phyloP scores from a whole-genome alignment of 2,888 invertebrate species.

The Melanargia galathea region DNA sequence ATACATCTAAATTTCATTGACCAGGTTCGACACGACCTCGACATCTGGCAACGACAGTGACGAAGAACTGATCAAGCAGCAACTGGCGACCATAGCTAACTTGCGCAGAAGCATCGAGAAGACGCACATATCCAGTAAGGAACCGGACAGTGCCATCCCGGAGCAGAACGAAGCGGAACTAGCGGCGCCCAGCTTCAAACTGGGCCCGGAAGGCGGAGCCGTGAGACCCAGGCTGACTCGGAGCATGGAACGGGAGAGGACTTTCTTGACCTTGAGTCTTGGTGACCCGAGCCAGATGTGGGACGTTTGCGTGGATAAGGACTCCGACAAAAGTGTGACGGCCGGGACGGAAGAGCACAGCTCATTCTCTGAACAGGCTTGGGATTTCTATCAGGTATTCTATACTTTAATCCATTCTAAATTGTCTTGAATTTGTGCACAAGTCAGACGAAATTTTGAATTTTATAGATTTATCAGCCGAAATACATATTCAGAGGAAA shows the following conservation, averaged over 20 bases:
- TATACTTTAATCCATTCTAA: not conserved
- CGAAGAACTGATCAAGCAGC: conserved; percentile 74
- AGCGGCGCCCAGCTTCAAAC: conserved; percentile 85
- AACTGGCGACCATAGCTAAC: conserved; percentile 66
- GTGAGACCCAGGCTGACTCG: conserved; percentile 69
- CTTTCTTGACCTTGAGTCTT: conserved; percentile 67
- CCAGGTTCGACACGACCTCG: conserved; percentile 82
- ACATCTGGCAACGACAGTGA: conserved; percentile 87
- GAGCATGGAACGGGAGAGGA: conserved; percentile 68
- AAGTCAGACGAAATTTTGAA: too few species aligned
- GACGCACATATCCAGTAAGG: conserved; percentile 69
- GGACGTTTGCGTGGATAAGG: conserved; percentile 73
- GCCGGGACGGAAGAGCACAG: conserved; percentile 88
- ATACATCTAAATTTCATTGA: conserved; percentile 8
- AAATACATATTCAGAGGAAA: too few species aligned
- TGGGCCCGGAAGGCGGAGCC: conserved; percentile 81
- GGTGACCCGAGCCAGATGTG: conserved; percentile 73
- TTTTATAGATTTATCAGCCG: too few species aligned
- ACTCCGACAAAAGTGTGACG: conserved; percentile 82
- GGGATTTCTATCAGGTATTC: conserved; percentile 95
- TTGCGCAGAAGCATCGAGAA: conserved; percentile 74
- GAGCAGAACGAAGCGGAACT: conserved; percentile 64
- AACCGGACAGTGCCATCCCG: conserved; percentile 69
- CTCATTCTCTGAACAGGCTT: conserved; percentile 94
- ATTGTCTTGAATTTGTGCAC: too few species aligned